These are phyloP conservation scores for Lonchura striata DNA, from an alignment of 2,113 vertebrate species.

Conservation along the genomic window DNA sequence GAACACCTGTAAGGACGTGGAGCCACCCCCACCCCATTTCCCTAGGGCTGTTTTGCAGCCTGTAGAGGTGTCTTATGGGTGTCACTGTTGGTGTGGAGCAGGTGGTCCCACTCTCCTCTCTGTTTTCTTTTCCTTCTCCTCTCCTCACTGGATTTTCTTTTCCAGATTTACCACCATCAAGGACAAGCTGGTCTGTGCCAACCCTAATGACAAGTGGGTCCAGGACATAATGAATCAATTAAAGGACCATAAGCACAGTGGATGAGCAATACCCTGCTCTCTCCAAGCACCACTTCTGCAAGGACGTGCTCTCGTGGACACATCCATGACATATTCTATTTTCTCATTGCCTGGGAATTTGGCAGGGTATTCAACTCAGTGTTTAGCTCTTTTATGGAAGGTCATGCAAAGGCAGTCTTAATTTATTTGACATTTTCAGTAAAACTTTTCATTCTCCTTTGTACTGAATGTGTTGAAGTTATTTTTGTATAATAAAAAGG, in stretches of 20 bases:
- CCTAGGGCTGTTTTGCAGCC: not conserved
- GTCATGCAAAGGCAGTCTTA: not conserved
- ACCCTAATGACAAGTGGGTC: conserved; percentile 19
- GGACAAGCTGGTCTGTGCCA: not conserved
- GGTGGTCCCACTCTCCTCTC: not conserved
- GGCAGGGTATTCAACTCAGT: not conserved
- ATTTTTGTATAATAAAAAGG: conserved; percentile 8
- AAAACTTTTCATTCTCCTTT: not conserved
- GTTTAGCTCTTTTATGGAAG: not conserved
- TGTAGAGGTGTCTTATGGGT: not conserved
- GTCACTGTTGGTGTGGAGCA: not conserved
- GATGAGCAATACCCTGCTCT: not conserved
- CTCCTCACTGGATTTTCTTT: not conserved
- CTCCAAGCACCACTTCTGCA: not conserved
- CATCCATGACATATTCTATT: rapidly evolving
- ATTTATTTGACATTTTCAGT: not conserved
- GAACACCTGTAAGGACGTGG: not conserved
- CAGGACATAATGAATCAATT: not conserved
- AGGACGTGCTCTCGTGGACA: not conserved
- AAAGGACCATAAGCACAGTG: not conserved
- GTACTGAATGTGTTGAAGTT: not conserved
- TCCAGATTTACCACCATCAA: conserved; percentile 50
- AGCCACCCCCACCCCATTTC: not conserved
- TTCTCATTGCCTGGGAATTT: not conserved
- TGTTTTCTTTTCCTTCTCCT: not conserved